phyloP scores from a whole-genome alignment of 2,888 invertebrate genomes.

The Cyaniris semiargus region DNA sequence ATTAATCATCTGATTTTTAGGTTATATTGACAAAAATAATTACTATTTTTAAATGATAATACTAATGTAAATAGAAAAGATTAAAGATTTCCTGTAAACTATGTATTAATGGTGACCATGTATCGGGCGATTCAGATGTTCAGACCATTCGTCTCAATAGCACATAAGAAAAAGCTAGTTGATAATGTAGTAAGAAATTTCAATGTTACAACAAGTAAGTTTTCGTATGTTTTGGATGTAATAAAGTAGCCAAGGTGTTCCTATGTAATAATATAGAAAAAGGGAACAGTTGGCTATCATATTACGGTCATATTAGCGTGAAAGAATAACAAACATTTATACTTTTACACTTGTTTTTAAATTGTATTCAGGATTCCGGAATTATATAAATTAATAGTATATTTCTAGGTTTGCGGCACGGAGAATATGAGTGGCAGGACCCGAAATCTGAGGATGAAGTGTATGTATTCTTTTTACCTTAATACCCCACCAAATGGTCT shows the following conservation, averaged over 20 bases:
- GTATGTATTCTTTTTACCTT: slow-evolving; percentile 79
- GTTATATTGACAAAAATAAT: slow-evolving; percentile 9
- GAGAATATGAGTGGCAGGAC: slow-evolving; percentile 96
- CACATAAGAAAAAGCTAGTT: slow-evolving; percentile 39
- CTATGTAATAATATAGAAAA: background rate
- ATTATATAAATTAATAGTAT: slow-evolving; percentile 36
- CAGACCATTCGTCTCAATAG: background rate
- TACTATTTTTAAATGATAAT: background rate
- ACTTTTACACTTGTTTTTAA: no score
- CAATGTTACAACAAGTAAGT: slow-evolving; percentile 57
- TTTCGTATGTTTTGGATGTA: slow-evolving; percentile 9
- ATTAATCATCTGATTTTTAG: slow-evolving; percentile 1
- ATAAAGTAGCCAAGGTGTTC: background rate
- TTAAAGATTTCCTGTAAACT: background rate
- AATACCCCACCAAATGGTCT: no score
- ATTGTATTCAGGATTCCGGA: background rate
- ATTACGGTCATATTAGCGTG: background rate
- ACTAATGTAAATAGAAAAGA: background rate
- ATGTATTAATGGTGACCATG: slow-evolving; percentile 47
- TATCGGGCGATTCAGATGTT: slow-evolving; percentile 38
- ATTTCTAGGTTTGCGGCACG: slow-evolving; percentile 79
- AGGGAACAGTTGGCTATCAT: background rate
- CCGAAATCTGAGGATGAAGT: slow-evolving; percentile 94
- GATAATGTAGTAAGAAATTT: slow-evolving; percentile 48
- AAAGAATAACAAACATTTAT: background rate